A percentile compares a stretch with the other conserved stretches of the same genome.
phyloP scores from a whole-genome alignment of 2,888 invertebrate species.

The Melanotus villosus region DNA sequence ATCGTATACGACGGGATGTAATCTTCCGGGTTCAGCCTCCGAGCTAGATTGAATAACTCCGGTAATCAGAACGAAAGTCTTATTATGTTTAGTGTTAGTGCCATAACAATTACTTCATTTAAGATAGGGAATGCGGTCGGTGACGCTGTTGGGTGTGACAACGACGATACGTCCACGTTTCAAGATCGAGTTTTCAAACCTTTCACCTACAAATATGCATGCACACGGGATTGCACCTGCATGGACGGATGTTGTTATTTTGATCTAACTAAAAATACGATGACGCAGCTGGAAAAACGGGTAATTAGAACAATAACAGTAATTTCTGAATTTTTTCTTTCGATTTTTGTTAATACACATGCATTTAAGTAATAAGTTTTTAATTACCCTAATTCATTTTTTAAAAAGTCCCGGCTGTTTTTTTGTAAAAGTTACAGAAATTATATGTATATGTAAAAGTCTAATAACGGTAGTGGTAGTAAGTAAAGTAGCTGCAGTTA shows the following conservation, averaged over 20 bases:
- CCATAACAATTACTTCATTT: slow-evolving; percentile 12
- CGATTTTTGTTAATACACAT: no score
- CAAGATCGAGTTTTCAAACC: slow-evolving; percentile 4
- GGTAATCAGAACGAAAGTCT: slow-evolving; percentile 14
- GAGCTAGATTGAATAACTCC: slow-evolving; percentile 14
- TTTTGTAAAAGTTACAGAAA: no score
- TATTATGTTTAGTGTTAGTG: slow-evolving; percentile 2
- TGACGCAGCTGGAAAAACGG: neutral
- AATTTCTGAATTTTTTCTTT: no score
- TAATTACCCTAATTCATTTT: no score
- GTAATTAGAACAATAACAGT: no score
- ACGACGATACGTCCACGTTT: slow-evolving; percentile 8
- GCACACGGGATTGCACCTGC: neutral
- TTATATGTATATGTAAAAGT: no score
- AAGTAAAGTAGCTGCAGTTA: no score
- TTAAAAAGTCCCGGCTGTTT: no score
- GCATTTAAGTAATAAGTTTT: no score
- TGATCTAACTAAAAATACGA: neutral
- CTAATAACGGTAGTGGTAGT: no score
- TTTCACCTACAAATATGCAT: slow-evolving; percentile 4
- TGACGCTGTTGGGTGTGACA: slow-evolving; percentile 19
- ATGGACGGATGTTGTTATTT: neutral
- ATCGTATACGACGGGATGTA: neutral
- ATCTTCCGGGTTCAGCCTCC: neutral
- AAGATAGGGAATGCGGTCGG: slow-evolving; percentile 1